Evolutionary conservation across 1,140 invertebrate species (phyloP).

Genomic region (Anagrus nilaparvatae): DNA sequence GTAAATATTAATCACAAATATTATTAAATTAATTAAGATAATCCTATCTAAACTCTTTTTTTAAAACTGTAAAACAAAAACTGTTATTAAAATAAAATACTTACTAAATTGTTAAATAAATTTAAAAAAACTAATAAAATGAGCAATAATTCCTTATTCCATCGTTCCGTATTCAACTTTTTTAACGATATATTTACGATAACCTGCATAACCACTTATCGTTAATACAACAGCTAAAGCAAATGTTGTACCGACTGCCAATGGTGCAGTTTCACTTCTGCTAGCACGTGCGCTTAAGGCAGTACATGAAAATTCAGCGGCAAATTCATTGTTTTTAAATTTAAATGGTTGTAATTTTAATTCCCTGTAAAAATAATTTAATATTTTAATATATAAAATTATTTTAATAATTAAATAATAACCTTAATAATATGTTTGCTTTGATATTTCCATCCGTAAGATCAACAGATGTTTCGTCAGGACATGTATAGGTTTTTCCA

Average conservation of each 20-base stretch:
- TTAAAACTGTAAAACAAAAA: too few relatives aligned
- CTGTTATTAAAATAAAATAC: too few relatives aligned
- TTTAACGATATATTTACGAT: slow-evolving; percentile 77
- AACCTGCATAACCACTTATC: slow-evolving; percentile 76
- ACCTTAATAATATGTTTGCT: slow-evolving; percentile 35
- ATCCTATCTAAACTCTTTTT: too few relatives aligned
- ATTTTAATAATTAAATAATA: slow-evolving; percentile 7
- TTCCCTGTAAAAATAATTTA: slow-evolving; percentile 28
- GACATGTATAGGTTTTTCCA: slow-evolving; percentile 70
- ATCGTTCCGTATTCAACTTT: slow-evolving; percentile 88
- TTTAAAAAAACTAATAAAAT: too few relatives aligned
- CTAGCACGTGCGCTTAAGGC: slow-evolving; percentile 34
- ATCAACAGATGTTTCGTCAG: slow-evolving; percentile 48
- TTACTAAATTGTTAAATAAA: too few relatives aligned
- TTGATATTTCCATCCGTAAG: slow-evolving; percentile 32
- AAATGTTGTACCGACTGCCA: slow-evolving; percentile 78
- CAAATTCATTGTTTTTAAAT: slow-evolving; percentile 53
- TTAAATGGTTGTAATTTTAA: slow-evolving; percentile 55
- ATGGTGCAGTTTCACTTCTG: slow-evolving; percentile 74
- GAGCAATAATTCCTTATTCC: too few relatives aligned
- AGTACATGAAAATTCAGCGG: slow-evolving; percentile 46
- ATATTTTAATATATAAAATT: slow-evolving; percentile 3
- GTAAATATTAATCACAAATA: too few relatives aligned
- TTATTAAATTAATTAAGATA: too few relatives aligned
- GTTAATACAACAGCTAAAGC: slow-evolving; percentile 69